Conservation (phyloP, 2,797 vertebrate species). For the Glossophaga mutica region DNA sequence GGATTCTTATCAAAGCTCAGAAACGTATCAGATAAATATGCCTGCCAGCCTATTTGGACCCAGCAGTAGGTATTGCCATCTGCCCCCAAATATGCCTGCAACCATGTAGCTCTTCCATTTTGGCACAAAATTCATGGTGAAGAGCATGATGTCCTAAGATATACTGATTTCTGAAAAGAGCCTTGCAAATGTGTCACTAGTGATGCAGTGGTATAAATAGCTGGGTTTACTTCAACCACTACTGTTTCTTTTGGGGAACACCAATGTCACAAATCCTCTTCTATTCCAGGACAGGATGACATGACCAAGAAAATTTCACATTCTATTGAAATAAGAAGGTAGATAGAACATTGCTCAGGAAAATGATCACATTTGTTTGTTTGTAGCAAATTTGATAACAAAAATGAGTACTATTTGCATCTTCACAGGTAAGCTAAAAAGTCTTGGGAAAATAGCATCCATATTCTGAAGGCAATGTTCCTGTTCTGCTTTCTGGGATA, state of each 20-base stretch:
- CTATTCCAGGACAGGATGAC: slow-evolving; percentile 46
- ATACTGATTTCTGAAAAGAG: slow-evolving; percentile 73
- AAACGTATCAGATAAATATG: slow-evolving; percentile 80
- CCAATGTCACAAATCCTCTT: background rate
- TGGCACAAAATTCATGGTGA: slow-evolving; percentile 76
- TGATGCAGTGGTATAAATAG: slow-evolving; percentile 60
- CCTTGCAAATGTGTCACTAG: slow-evolving; percentile 72
- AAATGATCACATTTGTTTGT: slow-evolving; percentile 29
- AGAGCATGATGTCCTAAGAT: slow-evolving; percentile 73
- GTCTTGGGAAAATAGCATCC: background rate
- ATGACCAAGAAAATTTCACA: slow-evolving; percentile 59
- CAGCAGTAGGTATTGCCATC: slow-evolving; percentile 82
- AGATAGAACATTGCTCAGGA: background rate
- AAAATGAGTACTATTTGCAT: background rate
- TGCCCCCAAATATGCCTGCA: slow-evolving; percentile 80
- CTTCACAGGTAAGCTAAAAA: background rate
- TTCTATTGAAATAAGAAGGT: slow-evolving; percentile 31
- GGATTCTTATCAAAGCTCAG: slow-evolving; percentile 74
- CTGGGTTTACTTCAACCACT: slow-evolving; percentile 42
- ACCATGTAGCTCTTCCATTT: slow-evolving; percentile 68
- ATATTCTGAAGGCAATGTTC: background rate
- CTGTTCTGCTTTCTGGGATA: background rate
- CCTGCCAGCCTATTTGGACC: slow-evolving; percentile 81
- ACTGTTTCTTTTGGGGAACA: background rate
- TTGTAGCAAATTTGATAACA: slow-evolving; percentile 10